Evolutionary conservation across 2,797 vertebrate species (phyloP).

Genomic region (Epinephelus awoara): DNA sequence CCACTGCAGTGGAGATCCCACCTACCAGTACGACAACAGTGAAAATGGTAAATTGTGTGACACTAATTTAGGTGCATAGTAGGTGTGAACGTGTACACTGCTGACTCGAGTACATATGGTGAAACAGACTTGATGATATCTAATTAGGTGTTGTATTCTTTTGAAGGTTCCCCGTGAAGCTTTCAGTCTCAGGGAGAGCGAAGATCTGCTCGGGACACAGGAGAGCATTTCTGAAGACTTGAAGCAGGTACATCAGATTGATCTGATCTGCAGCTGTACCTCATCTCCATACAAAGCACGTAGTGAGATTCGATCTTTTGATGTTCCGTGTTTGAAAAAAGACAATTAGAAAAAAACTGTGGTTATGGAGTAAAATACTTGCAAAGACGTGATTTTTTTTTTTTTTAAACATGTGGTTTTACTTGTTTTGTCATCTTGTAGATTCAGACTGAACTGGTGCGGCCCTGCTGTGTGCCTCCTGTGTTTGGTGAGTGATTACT

Average conservation of each 20-base stretch:
- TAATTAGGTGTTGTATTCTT: not conserved
- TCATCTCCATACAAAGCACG: not conserved
- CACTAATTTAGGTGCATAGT: not conserved
- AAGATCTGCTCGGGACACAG: not conserved
- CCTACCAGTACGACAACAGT: slow-evolving; percentile 13
- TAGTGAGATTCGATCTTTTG: no score
- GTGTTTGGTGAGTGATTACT: slow-evolving; percentile 52
- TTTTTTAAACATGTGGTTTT: not conserved
- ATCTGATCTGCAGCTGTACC: not conserved
- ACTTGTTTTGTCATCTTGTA: slow-evolving; percentile 10
- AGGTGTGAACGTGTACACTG: not conserved
- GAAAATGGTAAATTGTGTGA: slow-evolving; percentile 59
- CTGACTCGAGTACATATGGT: not conserved
- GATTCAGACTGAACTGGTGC: slow-evolving; percentile 18
- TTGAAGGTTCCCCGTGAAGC: slow-evolving; percentile 37
- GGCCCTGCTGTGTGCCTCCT: slow-evolving; percentile 11
- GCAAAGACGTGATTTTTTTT: not conserved
- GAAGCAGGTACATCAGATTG: slow-evolving; percentile 32
- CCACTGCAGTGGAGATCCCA: not conserved
- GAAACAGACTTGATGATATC: not conserved
- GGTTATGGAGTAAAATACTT: not conserved
- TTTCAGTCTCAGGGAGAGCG: not conserved
- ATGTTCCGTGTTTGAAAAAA: not conserved
- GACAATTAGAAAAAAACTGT: not conserved
- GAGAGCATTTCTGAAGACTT: not conserved